These are phyloP conservation scores for Cerastoderma edule DNA, from an alignment of 2,888 invertebrate genomes.

Conservation along the genomic window DNA sequence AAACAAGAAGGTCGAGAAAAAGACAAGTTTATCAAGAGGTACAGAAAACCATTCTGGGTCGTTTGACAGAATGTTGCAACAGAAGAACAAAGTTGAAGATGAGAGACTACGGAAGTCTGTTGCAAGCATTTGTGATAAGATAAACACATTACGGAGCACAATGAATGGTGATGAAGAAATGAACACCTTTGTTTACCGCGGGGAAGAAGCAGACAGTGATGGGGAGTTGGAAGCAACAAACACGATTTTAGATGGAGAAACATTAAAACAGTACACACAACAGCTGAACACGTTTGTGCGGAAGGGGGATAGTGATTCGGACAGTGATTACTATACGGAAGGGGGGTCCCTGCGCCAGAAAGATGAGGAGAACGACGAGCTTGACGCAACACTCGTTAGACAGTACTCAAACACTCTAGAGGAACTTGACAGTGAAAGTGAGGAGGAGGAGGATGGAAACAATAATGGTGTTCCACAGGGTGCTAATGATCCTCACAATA, in stretches of 20 bases:
- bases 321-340: slow-evolving; percentile 42
- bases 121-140: slow-evolving; percentile 46
- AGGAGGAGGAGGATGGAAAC: not conserved
- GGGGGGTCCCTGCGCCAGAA: slow-evolving; percentile 27
- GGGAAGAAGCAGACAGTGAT: slow-evolving; percentile 34
- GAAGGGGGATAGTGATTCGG: slow-evolving; percentile 47
- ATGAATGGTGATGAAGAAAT: slow-evolving; percentile 26
- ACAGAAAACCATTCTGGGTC: slow-evolving; percentile 35
- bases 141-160: slow-evolving; percentile 45
- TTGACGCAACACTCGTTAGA: slow-evolving; percentile 4
- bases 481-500: not conserved
- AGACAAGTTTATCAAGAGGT: slow-evolving; percentile 22
- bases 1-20: slow-evolving; percentile 35
- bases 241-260: slow-evolving; percentile 47
- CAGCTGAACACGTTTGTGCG: slow-evolving; percentile 53
- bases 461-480: not conserved
- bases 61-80: slow-evolving; percentile 41
- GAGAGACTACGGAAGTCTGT: slow-evolving; percentile 44
- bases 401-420: slow-evolving; percentile 20
- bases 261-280: slow-evolving; percentile 49
- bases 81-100: slow-evolving; percentile 46
- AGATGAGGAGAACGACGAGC: slow-evolving; percentile 10
- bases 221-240: slow-evolving; percentile 52
- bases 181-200: slow-evolving; percentile 48
- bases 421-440: slow-evolving; percentile 14